Conservation (phyloP, 2,797 vertebrate species). For the Falco peregrinus region DNA sequence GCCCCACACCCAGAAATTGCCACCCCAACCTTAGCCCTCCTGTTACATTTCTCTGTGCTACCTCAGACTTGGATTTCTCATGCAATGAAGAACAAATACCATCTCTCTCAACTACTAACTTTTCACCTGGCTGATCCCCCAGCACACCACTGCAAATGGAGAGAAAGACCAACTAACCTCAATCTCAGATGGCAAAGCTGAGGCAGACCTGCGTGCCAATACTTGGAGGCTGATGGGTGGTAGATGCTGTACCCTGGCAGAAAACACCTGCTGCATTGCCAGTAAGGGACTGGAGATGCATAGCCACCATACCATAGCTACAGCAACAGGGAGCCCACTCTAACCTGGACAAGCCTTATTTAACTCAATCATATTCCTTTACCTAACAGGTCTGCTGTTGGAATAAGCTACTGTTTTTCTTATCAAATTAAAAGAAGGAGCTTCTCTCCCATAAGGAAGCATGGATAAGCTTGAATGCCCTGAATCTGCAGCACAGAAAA, state of each 20-base stretch:
- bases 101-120: neutral
- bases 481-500: neutral
- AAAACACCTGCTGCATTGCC: neutral
- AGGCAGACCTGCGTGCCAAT: neutral
- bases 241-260: neutral
- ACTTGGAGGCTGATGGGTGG: neutral
- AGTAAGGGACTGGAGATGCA: neutral
- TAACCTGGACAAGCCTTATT: neutral
- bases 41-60: neutral
- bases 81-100: neutral
- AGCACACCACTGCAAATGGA: neutral
- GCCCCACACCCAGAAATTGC: neutral
- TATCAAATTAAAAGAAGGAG: neutral
- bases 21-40: neutral
- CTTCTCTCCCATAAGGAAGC: neutral
- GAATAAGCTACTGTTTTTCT: neutral
- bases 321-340: neutral
- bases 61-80: neutral
- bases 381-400: neutral
- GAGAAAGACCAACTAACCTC: neutral
- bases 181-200: neutral
- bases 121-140: neutral
- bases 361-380: neutral
- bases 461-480: neutral
- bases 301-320: neutral